Evolutionary conservation across 2,888 invertebrate species (phyloP), one percentile per base, ranked within the genome.

Genomic region (Hydriomena furcata): DNA sequence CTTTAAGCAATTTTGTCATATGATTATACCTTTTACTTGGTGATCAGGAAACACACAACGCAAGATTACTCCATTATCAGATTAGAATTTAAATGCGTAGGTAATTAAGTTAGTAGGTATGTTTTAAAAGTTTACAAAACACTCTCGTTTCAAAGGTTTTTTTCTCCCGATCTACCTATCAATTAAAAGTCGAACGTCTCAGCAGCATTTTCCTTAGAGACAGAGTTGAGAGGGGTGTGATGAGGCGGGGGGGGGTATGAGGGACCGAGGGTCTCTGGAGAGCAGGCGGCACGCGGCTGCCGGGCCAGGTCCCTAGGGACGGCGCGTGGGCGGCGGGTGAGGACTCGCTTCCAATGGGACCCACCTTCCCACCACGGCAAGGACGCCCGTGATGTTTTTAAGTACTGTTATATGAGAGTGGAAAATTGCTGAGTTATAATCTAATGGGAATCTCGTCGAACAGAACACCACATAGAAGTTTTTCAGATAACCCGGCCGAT

Each of bases 151-250:
- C 34, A 34, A 46, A 47, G 46, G 54, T 48, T 61, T 57, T 55
- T 57, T 57, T 54, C 57, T 61, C 55, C 58, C 59, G 47, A 55
- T 55, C 56, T 61, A 58, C 58, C 57, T 61, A 81, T 80, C 83
- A 87, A 86, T 87, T 88, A 86, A 82, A 83, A 82, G 75, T 80
- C 73, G 75, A 80, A 78, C 76, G 80, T 83, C 81, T 85, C 77
- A 76, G 79, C 80, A 81, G 80, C 71, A 78, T 83, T 82, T 83
- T 79, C 81, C 78, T 79, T 72, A 66, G 82, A 79, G 82, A 81
- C 71, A 58, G 66, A 51, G 57, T 45, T 59, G 46, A 59, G 58
- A 52, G 48, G 52, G 47, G 51, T 37, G 48, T 42, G 55, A 43
- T 21, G 52, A 37, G 48, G 52, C 54, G 65, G 46, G 61, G 65